Evolutionary conservation across 1,140 invertebrate genomes (phyloP).

Genomic region (Triops cancriformis): DNA sequence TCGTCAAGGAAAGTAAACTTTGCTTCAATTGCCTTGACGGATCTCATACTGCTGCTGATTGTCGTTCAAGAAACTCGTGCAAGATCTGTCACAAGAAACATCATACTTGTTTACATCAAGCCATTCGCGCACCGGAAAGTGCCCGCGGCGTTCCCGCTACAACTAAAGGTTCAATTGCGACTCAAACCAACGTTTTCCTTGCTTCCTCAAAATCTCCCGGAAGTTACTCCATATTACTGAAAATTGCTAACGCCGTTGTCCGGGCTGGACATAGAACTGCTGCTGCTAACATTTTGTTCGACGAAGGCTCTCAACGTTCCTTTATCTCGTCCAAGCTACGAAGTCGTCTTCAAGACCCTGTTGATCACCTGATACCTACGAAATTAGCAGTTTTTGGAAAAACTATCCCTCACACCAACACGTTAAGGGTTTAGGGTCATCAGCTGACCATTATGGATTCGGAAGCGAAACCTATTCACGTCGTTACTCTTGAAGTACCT

Average conservation of each 20-base stretch:
- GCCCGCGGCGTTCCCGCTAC: not conserved
- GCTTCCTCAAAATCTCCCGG: not conserved
- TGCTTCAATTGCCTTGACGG: too few species aligned
- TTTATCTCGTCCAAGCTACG: constrained; percentile 10
- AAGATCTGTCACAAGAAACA: constrained; percentile 18
- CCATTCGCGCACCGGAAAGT: not conserved
- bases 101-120: constrained; percentile 22
- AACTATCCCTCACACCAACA: not conserved
- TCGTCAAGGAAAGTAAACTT: constrained; percentile 1
- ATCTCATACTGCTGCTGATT: not conserved
- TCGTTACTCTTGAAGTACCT: constrained; percentile 17
- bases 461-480: not conserved
- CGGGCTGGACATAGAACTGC: constrained; percentile 1
- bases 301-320: too few species aligned
- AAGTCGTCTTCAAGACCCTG: constrained; percentile 2
- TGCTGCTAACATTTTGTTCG: too few species aligned
- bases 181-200: not conserved
- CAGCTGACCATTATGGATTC: constrained; percentile 14
- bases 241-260: not conserved
- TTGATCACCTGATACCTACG: not conserved
- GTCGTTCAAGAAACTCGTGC: constrained; percentile 11
- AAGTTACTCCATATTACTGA: constrained; percentile 1
- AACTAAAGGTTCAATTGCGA: constrained; percentile 11
- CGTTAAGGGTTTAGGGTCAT: not conserved
- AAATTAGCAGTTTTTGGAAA: constrained; percentile 19